Percentiles rank a stretch among this genome's conserved stretches.
phyloP scores from a whole-genome alignment of 1,140 invertebrate species.

The Odontomachus brunneus region DNA sequence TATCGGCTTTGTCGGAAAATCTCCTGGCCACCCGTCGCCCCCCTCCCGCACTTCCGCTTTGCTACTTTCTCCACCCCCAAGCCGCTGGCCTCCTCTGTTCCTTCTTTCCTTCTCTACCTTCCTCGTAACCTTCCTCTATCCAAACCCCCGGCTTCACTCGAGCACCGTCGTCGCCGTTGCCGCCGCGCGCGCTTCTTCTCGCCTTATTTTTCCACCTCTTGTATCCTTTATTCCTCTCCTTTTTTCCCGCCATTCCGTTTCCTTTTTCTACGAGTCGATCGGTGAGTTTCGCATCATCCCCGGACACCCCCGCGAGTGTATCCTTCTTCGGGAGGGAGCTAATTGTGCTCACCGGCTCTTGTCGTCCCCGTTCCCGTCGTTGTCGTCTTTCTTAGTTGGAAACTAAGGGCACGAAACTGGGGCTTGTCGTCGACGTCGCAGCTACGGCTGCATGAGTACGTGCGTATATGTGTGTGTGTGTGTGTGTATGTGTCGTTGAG shows the following conservation, averaged over 20 bases:
- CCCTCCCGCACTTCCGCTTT: constrained; percentile 45
- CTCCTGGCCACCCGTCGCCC: constrained; percentile 12
- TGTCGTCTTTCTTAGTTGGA: constrained; percentile 66
- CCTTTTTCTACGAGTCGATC: constrained; percentile 30
- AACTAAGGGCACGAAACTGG: constrained; percentile 67
- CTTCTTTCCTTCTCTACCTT: not conserved
- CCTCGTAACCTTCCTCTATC: not conserved
- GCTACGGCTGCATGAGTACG: not conserved
- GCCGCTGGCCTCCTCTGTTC: not conserved
- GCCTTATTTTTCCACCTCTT: constrained; percentile 46
- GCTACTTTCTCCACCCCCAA: constrained; percentile 31
- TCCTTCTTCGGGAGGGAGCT: constrained; percentile 63
- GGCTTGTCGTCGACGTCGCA: constrained; percentile 47
- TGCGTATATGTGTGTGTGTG: not conserved
- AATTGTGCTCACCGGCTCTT: constrained; percentile 73
- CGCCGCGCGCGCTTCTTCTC: not conserved
- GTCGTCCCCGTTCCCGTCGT: constrained; percentile 59
- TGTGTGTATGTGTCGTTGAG: constrained; percentile 28
- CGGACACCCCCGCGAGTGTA: constrained; percentile 48
- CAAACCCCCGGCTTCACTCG: constrained; percentile 51
- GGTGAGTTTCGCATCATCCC: not conserved
- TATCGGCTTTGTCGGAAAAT: constrained; percentile 72
- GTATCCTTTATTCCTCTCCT: constrained; percentile 45
- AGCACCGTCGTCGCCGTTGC: not conserved
- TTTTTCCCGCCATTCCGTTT: constrained; percentile 25